Evolutionary conservation across 2,888 invertebrate species (phyloP), one percentile per base, ranked within the genome.

Genomic region (Zonitis immaculata): DNA sequence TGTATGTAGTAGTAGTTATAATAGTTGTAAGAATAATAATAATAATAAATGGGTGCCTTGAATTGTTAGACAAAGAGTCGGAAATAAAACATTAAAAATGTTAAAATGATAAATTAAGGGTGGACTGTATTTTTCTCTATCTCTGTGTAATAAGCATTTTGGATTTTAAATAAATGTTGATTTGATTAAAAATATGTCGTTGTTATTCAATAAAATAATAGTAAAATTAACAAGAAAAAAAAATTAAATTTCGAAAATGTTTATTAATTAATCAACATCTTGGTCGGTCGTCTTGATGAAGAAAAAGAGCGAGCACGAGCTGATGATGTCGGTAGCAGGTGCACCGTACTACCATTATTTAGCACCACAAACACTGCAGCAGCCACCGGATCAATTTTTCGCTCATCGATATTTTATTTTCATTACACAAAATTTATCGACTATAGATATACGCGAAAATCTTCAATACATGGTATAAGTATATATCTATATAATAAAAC

Each of bases 141-240:
- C 16, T 18, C 47, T 59, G 47, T 63, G 56, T 60, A n/a, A n/a
- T n/a, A 64, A 60, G 61, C 53, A 57, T 49, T 46, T 35, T 56
- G 57, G 53, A 61, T 59, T 62, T 59, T 61, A 52, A 61, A 62
- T 65, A 65, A 58, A 65, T 65, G 65, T 65, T 65, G 64, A 64
- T 61, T 63, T 63, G 52, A 61, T 54, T 54, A 47, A 25, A 11
- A n/a, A n/a, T n/a, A n/a, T n/a, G n/a, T n/a, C n/a, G n/a, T n/a
- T 47, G 8, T 26, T 7, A 7, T 4, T 11, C 11, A 42, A 6
- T 4, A 42, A 4, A 3, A 42, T 42, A 3, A 16, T 18, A 11
- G 18, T 42, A 2, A n/a, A n/a, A n/a, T n/a, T n/a, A n/a, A n/a
- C n/a, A n/a, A n/a, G n/a, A n/a, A n/a, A n/a, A n/a, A n/a, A n/a